Conservation (phyloP, 2,888 invertebrate genomes). For the Eugnorisma glareosa region DNA sequence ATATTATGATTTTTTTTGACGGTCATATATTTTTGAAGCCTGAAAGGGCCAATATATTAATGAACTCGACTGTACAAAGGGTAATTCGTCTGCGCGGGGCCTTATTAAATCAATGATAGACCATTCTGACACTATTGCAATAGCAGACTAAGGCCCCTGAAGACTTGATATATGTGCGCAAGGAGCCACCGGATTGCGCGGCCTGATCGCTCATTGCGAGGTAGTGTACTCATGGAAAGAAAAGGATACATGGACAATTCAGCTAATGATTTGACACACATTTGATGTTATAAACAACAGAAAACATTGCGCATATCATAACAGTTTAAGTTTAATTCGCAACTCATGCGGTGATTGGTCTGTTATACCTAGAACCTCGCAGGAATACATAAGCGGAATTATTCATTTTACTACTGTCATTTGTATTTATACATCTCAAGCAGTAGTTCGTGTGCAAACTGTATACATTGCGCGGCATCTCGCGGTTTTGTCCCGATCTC, state of each 20-base stretch:
- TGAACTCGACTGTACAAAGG: too few relatives aligned
- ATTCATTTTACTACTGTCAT: conserved; percentile 20
- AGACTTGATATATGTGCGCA: too few relatives aligned
- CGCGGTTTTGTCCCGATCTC: conserved; percentile 33
- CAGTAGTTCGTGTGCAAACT: conserved; percentile 36
- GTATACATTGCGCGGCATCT: conserved; percentile 5
- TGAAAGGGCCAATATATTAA: too few relatives aligned
- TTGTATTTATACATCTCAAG: conserved; percentile 15
- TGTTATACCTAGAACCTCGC: neutral
- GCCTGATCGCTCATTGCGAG: neutral
- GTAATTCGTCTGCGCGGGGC: too few relatives aligned
- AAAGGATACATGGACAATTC: neutral
- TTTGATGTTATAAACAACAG: neutral
- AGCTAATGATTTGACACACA: neutral
- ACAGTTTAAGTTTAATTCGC: neutral
- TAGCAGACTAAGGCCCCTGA: too few relatives aligned
- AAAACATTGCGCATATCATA: neutral
- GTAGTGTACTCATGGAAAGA: neutral
- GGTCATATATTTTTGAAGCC: too few relatives aligned
- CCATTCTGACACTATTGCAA: too few relatives aligned
- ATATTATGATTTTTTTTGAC: too few relatives aligned
- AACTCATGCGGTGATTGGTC: neutral
- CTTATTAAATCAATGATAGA: too few relatives aligned
- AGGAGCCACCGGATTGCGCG: neutral
- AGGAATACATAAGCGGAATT: conserved; percentile 7